Evolutionary conservation across 1,140 invertebrate genomes (phyloP).

Genomic region (Cephus cinctus): DNA sequence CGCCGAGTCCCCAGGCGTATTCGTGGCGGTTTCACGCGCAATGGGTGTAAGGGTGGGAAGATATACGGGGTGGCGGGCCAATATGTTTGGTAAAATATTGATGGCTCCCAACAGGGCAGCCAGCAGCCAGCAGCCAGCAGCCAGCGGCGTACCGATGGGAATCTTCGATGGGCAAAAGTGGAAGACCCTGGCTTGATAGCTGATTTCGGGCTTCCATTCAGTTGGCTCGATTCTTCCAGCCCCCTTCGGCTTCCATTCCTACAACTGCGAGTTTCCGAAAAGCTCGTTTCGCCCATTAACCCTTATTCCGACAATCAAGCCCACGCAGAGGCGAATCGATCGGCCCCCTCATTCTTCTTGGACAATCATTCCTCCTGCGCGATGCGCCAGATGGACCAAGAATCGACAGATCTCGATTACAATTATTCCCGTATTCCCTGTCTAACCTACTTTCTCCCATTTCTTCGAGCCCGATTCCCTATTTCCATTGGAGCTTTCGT

Average conservation of each 20-base stretch:
- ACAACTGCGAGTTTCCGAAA: no score
- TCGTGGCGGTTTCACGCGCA: neutral
- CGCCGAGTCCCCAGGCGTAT: neutral
- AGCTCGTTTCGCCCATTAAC: no score
- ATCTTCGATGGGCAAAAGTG: neutral
- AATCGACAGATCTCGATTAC: no score
- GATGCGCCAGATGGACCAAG: no score
- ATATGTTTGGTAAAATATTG: constrained; percentile 46
- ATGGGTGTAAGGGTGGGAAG: constrained; percentile 3
- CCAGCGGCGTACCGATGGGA: neutral
- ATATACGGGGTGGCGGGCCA: constrained; percentile 33
- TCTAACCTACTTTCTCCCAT: neutral
- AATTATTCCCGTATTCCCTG: neutral
- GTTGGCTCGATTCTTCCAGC: no score
- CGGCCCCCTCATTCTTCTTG: constrained; percentile 12
- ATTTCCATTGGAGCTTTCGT: neutral
- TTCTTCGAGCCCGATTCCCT: neutral
- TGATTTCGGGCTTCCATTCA: no score
- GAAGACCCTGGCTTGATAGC: no score
- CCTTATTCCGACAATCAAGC: no score
- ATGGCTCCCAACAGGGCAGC: constrained; percentile 37
- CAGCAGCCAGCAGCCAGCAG: no score
- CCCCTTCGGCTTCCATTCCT: no score
- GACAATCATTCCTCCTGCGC: constrained; percentile 5
- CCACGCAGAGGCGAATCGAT: no score